Evolutionary conservation across 2,797 vertebrate species (phyloP).

Genomic region (Eutrigla gurnardus): DNA sequence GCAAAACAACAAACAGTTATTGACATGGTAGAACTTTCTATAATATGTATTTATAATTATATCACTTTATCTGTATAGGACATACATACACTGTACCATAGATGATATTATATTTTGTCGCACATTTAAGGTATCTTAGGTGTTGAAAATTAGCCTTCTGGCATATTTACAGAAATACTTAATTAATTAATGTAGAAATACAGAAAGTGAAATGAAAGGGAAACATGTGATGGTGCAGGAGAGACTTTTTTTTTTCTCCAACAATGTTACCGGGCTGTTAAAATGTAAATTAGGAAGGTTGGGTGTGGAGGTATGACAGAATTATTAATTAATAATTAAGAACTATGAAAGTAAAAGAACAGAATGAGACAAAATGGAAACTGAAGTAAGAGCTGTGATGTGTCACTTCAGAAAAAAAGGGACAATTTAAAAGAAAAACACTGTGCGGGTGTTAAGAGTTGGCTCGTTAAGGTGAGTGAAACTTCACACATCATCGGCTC

Average conservation of each 20-base stretch:
- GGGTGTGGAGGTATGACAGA: background rate
- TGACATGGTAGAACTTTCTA: background rate
- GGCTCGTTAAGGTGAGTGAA: constrained; percentile 26
- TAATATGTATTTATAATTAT: too few species aligned
- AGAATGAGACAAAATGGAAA: constrained; percentile 1
- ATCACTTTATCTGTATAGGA: background rate
- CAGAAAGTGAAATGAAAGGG: background rate
- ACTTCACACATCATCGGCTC: constrained; percentile 33
- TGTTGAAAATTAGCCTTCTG: background rate
- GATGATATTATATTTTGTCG: background rate
- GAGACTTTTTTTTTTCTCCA: background rate
- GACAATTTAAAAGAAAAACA: background rate
- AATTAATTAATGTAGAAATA: background rate
- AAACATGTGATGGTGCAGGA: background rate
- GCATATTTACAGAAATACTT: background rate
- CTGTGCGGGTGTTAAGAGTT: background rate
- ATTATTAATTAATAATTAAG: background rate
- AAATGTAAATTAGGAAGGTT: background rate
- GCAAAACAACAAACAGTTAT: constrained; percentile 1
- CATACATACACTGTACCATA: background rate
- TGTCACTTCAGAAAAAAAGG: constrained; percentile 12
- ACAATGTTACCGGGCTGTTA: background rate
- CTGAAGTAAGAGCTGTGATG: constrained; percentile 23
- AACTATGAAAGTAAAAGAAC: background rate
- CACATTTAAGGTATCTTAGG: background rate